phyloP scores from a whole-genome alignment of 2,888 invertebrate genomes.

The Hemithea aestivaria region DNA sequence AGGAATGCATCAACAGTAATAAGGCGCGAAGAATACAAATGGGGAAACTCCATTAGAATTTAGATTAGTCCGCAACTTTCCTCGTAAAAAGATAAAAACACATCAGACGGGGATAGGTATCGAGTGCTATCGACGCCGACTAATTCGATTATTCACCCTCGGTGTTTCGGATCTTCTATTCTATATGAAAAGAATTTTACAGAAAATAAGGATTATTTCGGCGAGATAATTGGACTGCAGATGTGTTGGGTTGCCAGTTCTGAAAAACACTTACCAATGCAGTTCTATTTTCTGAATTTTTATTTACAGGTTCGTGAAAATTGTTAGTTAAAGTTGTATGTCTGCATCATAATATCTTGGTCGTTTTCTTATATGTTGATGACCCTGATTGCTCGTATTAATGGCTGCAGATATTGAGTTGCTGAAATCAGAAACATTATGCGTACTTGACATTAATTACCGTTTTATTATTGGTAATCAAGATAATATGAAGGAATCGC shows the following conservation, averaged over 20 bases:
- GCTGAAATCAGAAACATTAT: too few relatives aligned
- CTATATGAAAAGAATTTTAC: conserved; percentile 1
- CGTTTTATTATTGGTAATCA: too few relatives aligned
- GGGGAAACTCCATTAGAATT: conserved; percentile 27
- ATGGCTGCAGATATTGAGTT: too few relatives aligned
- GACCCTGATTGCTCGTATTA: too few relatives aligned
- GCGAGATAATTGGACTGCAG: conserved; percentile 4
- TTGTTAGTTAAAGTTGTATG: too few relatives aligned
- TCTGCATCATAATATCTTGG: too few relatives aligned
- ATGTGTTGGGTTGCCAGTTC: neutral
- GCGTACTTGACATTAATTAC: too few relatives aligned
- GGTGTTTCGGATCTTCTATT: conserved; percentile 32
- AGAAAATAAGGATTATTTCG: neutral
- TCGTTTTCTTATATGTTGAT: too few relatives aligned
- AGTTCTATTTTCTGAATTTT: too few relatives aligned
- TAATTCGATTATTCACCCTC: conserved; percentile 24
- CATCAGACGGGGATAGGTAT: conserved; percentile 18
- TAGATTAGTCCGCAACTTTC: conserved; percentile 29
- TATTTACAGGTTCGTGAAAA: too few relatives aligned
- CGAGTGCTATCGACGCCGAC: conserved; percentile 16
- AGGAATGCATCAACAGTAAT: conserved; percentile 10
- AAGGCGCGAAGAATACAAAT: conserved; percentile 24
- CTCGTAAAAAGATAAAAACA: conserved; percentile 22
- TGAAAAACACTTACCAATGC: too few relatives aligned
- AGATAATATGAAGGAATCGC: too few relatives aligned